These are phyloP conservation scores for Linnaemya tessellans DNA, from an alignment of 2,888 invertebrate genomes.

Conservation along the genomic window DNA sequence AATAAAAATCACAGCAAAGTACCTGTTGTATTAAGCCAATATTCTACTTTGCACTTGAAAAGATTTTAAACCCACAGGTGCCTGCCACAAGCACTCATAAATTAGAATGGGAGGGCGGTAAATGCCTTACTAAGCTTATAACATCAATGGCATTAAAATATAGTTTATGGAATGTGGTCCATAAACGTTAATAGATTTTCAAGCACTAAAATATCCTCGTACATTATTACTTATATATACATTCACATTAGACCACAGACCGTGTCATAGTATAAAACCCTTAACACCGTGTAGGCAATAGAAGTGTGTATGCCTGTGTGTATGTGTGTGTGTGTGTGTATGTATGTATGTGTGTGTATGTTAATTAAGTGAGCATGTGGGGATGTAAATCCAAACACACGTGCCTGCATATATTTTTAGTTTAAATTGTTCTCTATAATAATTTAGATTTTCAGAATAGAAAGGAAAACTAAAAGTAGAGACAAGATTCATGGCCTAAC, in stretches of 20 bases:
- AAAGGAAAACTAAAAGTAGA: neutral
- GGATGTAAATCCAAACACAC: constrained; percentile 1
- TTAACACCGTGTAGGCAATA: neutral
- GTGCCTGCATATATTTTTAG: constrained; percentile 26
- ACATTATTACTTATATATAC: neutral
- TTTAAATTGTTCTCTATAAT: constrained; percentile 41
- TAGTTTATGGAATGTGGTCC: neutral
- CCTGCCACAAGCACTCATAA: neutral
- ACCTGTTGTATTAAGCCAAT: neutral
- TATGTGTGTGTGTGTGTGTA: neutral
- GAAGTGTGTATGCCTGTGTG: neutral
- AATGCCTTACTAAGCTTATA: neutral
- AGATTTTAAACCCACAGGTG: constrained; percentile 1
- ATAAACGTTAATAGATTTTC: constrained; percentile 28
- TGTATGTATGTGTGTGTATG: neutral
- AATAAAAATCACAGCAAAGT: too few relatives aligned
- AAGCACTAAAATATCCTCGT: neutral
- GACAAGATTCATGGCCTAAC: neutral
- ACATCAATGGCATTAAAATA: neutral
- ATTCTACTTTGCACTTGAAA: neutral
- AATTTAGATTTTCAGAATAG: constrained; percentile 4
- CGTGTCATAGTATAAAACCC: neutral
- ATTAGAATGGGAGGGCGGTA: neutral
- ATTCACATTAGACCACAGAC: neutral
- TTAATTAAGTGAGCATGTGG: neutral